phyloP scores from a whole-genome alignment of 2,113 vertebrate genomes.

The Thinocorus orbignyianus region DNA sequence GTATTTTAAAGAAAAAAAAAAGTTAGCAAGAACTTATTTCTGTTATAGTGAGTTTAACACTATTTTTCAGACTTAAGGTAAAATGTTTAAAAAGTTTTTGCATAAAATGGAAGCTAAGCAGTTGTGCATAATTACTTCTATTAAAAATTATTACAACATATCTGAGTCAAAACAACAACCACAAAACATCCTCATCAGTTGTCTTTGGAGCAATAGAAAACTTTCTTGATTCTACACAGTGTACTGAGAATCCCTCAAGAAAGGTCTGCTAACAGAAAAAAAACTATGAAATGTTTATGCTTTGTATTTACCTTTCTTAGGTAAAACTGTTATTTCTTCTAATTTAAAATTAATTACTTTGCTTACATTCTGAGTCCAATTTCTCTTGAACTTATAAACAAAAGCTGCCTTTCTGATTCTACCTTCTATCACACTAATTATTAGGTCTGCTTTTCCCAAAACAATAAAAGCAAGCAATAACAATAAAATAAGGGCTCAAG shows the following conservation, averaged over 20 bases:
- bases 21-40: neutral
- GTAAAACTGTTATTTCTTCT: slow-evolving; percentile 37
- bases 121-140: neutral
- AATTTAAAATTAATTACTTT: slow-evolving; percentile 49
- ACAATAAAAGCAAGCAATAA: neutral
- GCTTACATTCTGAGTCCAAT: neutral
- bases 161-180: neutral
- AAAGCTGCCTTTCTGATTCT: neutral
- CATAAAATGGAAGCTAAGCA: neutral
- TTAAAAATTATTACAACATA: neutral
- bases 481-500: neutral
- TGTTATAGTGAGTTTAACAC: neutral
- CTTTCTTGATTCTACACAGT: neutral
- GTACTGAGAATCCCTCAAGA: neutral
- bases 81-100: neutral
- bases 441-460: neutral
- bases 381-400: neutral
- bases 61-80: neutral
- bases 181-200: neutral
- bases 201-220: neutral
- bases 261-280: neutral
- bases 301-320: neutral
- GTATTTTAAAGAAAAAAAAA: neutral
- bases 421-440: neutral
- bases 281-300: neutral